Conservation (phyloP, 2,888 invertebrate genomes). For the Agrilus mali region DNA sequence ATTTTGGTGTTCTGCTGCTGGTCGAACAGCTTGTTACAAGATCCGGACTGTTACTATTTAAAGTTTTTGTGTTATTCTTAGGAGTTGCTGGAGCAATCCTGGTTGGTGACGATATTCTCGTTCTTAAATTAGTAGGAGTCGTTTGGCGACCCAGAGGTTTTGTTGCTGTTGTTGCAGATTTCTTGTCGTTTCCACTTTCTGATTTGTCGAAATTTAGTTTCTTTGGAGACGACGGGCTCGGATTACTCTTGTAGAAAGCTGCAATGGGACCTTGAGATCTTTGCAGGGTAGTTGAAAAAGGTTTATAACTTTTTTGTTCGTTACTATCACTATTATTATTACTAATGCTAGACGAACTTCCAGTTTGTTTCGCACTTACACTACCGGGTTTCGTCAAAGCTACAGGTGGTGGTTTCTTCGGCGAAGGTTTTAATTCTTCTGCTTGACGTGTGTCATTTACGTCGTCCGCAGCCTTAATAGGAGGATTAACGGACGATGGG, state of each 20-base stretch:
- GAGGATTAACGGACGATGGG: constrained; percentile 58
- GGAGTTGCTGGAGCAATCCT: constrained; percentile 17
- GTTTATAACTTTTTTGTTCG: background rate
- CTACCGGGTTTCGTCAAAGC: background rate
- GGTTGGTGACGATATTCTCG: constrained; percentile 27
- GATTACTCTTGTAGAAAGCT: constrained; percentile 13
- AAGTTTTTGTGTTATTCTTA: constrained; percentile 21
- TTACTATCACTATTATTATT: background rate
- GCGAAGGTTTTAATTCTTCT: background rate
- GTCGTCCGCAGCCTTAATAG: constrained; percentile 25
- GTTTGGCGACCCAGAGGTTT: constrained; percentile 20
- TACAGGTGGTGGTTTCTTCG: background rate
- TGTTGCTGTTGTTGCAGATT: constrained; percentile 5
- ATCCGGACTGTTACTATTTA: constrained; percentile 51
- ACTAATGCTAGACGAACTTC: background rate
- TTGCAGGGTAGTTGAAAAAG: constrained; percentile 10
- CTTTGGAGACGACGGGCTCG: constrained; percentile 10
- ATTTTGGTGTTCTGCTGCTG: constrained; percentile 34
- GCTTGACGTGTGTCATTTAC: background rate
- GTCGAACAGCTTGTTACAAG: constrained; percentile 58
- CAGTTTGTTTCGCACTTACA: background rate
- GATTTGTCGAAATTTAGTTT: constrained; percentile 8
- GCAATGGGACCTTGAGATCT: constrained; percentile 19
- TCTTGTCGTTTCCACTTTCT: constrained; percentile 11
- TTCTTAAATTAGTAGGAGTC: constrained; percentile 39